A percentile compares a stretch with the other conserved stretches of the same genome.
These are phyloP conservation scores for Druon quercuslanigerum DNA, from an alignment of 1,140 invertebrate species.

Conservation along the genomic window DNA sequence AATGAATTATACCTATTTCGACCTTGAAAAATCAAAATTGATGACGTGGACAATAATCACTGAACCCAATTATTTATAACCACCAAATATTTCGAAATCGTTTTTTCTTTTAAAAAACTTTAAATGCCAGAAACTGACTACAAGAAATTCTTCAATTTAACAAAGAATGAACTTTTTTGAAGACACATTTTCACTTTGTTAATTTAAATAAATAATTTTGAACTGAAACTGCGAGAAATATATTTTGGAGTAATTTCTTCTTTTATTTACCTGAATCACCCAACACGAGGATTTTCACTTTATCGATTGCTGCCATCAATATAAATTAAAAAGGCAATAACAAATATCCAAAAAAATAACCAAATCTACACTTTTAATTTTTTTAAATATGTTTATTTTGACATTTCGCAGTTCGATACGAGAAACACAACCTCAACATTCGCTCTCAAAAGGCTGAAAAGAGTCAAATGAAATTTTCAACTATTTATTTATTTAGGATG, in stretches of 20 bases:
- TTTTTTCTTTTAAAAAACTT: too few species aligned
- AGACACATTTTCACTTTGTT: too few species aligned
- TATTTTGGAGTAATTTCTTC: constrained; percentile 32
- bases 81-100: too few species aligned
- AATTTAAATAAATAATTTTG: too few species aligned
- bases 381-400: not conserved
- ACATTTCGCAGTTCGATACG: not conserved
- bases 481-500: too few species aligned
- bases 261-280: constrained; percentile 89
- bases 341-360: not conserved
- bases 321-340: not conserved
- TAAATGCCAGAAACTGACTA: too few species aligned
- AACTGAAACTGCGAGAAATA: not conserved
- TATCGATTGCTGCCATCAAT: constrained; percentile 85
- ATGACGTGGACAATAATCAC: constrained; percentile 8
- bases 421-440: constrained; percentile 11
- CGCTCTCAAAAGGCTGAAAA: too few species aligned
- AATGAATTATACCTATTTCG: too few species aligned
- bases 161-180: too few species aligned
- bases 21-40: not conserved
- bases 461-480: too few species aligned
- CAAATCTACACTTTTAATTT: not conserved
- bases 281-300: constrained; percentile 93
- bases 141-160: too few species aligned
- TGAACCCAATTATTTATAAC: not conserved